phyloP scores from a whole-genome alignment of 2,113 vertebrate species.

The Brienomyrus brachyistius region DNA sequence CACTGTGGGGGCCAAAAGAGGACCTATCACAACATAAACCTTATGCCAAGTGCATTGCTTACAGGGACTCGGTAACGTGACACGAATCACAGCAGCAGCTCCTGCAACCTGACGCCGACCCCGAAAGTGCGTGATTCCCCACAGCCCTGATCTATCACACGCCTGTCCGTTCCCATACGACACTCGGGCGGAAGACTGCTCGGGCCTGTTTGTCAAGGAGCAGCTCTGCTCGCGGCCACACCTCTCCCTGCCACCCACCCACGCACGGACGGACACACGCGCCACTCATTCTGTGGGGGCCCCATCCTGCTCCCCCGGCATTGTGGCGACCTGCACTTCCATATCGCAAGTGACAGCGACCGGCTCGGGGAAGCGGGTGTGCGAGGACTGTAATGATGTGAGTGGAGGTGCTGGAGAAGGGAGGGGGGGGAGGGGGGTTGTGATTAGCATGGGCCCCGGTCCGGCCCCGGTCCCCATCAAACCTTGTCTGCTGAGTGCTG shows the following conservation, averaged over 20 bases:
- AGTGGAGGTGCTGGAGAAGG: slow-evolving; percentile 77
- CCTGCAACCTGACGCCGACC: neutral
- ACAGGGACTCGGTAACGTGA: neutral
- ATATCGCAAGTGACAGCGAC: slow-evolving; percentile 78
- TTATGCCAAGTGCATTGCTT: neutral
- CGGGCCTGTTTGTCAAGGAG: neutral
- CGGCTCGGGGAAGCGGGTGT: slow-evolving; percentile 81
- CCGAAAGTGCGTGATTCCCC: neutral
- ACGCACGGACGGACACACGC: slow-evolving; percentile 48
- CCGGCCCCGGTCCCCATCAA: slow-evolving; percentile 80
- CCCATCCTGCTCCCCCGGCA: slow-evolving; percentile 71
- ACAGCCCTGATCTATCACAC: neutral
- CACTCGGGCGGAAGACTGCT: neutral
- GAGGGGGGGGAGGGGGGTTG: slow-evolving; percentile 56
- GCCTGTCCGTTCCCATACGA: neutral
- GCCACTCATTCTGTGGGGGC: slow-evolving; percentile 72
- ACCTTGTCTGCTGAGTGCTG: slow-evolving; percentile 71
- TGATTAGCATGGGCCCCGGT: slow-evolving; percentile 91
- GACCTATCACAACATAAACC: neutral
- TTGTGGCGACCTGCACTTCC: slow-evolving; percentile 71
- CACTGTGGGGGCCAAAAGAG: neutral
- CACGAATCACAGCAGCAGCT: neutral
- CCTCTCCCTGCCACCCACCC: slow-evolving; percentile 63
- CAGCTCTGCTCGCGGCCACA: neutral
- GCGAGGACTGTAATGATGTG: slow-evolving; percentile 92